Percentiles rank a stretch among this genome's conserved stretches.
Evolutionary conservation across 1,140 invertebrate species (phyloP).

Genomic region (Lamellibrachia luymesi): DNA sequence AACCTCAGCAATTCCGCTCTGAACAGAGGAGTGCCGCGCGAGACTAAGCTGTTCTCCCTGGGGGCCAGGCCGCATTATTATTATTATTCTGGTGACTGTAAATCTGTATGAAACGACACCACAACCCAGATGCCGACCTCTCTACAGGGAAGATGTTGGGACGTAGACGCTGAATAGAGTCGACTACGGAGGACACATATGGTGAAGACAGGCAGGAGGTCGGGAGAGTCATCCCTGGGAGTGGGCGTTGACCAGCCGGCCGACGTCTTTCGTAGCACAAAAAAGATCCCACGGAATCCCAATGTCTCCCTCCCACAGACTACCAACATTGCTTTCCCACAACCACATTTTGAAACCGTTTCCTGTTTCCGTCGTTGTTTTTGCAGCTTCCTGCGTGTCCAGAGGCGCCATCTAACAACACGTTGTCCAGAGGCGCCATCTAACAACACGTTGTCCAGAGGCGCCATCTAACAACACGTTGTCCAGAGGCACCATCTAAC

Average conservation of each 20-base stretch:
- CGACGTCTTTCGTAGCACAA: neutral
- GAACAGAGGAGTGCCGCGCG: too few relatives aligned
- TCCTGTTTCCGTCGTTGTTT: neutral
- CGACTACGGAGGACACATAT: too few relatives aligned
- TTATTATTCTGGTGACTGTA: too few relatives aligned
- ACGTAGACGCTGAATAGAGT: neutral
- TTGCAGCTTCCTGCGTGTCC: neutral
- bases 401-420: neutral
- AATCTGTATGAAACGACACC: neutral
- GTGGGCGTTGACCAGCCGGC: neutral
- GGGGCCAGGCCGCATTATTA: too few relatives aligned
- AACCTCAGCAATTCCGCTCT: too few relatives aligned
- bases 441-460: neutral
- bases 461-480: neutral
- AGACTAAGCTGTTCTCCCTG: too few relatives aligned
- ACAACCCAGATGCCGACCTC: neutral
- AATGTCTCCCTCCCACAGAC: neutral
- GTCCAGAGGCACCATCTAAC: neutral
- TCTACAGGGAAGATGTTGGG: neutral
- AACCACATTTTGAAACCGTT: neutral
- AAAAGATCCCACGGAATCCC: neutral
- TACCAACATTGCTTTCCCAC: neutral
- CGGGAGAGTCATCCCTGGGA: neutral
- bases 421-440: neutral
- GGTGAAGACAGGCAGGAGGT: neutral